phyloP scores from a whole-genome alignment of 2,888 invertebrate species.

The Caenorhabditis auriculariae region DNA sequence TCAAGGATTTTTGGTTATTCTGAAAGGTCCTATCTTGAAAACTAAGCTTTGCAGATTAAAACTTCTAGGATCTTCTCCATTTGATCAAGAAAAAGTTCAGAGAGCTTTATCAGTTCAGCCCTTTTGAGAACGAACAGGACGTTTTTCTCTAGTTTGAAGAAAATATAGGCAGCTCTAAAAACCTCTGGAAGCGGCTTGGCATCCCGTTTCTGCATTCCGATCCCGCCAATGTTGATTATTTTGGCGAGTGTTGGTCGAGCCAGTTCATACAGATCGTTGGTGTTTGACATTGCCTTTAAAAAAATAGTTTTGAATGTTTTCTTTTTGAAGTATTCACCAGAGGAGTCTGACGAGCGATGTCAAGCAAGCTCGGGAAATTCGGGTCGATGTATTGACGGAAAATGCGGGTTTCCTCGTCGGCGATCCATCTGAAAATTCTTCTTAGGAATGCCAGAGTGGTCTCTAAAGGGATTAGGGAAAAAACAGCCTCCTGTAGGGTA shows the following conservation, averaged over 20 bases:
- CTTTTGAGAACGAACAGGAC: too few species aligned
- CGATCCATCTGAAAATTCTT: constrained; percentile 8
- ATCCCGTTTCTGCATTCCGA: constrained; percentile 32
- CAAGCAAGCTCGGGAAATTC: constrained; percentile 38
- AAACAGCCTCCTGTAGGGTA: too few species aligned
- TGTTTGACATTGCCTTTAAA: constrained; percentile 36
- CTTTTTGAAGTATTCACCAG: neutral
- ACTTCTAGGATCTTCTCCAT: too few species aligned
- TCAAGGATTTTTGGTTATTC: too few species aligned
- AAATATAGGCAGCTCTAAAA: too few species aligned
- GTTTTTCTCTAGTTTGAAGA: too few species aligned
- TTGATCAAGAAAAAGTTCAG: too few species aligned
- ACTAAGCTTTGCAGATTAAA: too few species aligned
- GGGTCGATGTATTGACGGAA: constrained; percentile 31
- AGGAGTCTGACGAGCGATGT: constrained; percentile 11
- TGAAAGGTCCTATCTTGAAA: too few species aligned
- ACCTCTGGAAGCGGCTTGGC: constrained; percentile 30
- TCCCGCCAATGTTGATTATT: constrained; percentile 44
- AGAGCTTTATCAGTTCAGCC: too few species aligned
- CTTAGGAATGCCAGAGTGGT: too few species aligned
- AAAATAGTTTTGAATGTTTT: neutral
- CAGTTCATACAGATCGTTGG: constrained; percentile 42
- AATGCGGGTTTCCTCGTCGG: constrained; percentile 23
- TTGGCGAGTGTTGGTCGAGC: constrained; percentile 46
- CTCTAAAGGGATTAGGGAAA: too few species aligned